Evolutionary conservation across 2,797 vertebrate species (phyloP).

Genomic region (Ciconia nigra): DNA sequence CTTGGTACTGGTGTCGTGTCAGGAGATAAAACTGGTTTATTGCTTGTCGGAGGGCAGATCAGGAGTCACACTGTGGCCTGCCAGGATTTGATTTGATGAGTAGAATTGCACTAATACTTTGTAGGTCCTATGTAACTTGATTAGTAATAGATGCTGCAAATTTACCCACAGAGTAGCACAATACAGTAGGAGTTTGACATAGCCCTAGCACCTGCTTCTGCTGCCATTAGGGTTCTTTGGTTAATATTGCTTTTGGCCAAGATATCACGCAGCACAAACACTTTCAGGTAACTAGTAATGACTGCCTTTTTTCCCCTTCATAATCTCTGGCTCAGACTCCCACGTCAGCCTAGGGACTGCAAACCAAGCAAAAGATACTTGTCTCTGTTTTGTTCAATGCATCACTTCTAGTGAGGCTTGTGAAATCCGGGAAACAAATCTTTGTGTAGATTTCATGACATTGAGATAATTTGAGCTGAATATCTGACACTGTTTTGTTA

Average conservation of each 20-base stretch:
- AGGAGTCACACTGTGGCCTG: background rate
- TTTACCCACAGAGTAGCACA: too few relatives aligned
- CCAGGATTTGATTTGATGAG: background rate
- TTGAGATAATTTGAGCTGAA: background rate
- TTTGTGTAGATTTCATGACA: background rate
- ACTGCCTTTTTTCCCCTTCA: background rate
- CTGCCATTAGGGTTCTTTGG: background rate
- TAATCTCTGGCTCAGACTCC: background rate
- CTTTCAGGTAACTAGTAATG: background rate
- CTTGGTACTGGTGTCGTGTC: fast-evolving
- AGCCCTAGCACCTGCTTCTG: background rate
- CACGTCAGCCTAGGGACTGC: background rate
- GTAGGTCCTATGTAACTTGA: background rate
- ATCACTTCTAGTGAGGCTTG: background rate
- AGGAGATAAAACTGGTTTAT: background rate
- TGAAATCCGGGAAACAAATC: background rate
- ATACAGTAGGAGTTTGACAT: background rate
- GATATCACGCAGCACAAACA: too few relatives aligned
- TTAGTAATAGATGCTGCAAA: background rate
- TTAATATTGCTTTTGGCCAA: background rate
- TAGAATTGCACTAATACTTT: background rate
- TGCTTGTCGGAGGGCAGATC: background rate
- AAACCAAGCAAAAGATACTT: background rate
- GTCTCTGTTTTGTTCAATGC: background rate
- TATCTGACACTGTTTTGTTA: background rate